phyloP scores from a whole-genome alignment of 2,888 invertebrate genomes.

The Ypsolopha sequella region DNA sequence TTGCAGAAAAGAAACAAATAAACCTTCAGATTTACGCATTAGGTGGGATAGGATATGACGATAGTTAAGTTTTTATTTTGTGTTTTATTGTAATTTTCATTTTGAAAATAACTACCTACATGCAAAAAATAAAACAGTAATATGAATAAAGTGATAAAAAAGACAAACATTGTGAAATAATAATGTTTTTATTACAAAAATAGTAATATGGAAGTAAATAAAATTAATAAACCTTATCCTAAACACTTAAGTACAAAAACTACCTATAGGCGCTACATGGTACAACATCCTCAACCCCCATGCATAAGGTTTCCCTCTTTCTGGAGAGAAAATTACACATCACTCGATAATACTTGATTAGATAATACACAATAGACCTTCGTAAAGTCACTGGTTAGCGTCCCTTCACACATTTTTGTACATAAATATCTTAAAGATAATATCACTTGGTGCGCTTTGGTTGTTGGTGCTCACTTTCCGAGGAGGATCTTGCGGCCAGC shows the following conservation, averaged over 20 bases:
- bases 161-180: conserved; percentile 16
- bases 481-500: conserved; percentile 91
- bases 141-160: conserved; percentile 7
- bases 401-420: conserved; percentile 56
- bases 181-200: conserved; percentile 53
- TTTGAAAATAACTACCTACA: no score
- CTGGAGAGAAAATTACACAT: conserved; percentile 24
- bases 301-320: neutral
- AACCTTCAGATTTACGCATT: no score
- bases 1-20: no score
- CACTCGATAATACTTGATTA: conserved; percentile 28
- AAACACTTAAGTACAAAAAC: conserved; percentile 49
- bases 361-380: conserved; percentile 26
- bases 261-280: conserved; percentile 47
- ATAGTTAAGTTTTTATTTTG: no score
- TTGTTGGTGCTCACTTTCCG: conserved; percentile 78
- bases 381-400: conserved; percentile 48
- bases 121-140: no score
- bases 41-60: no score
- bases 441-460: conserved; percentile 49
- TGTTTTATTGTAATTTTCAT: no score
- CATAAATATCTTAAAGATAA: conserved; percentile 56
- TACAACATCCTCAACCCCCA: conserved; percentile 25
- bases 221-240: conserved; percentile 51
- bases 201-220: conserved; percentile 61